Evolutionary conservation across 1,140 invertebrate species (phyloP).

Genomic region (Proctacanthus coquilletti): DNA sequence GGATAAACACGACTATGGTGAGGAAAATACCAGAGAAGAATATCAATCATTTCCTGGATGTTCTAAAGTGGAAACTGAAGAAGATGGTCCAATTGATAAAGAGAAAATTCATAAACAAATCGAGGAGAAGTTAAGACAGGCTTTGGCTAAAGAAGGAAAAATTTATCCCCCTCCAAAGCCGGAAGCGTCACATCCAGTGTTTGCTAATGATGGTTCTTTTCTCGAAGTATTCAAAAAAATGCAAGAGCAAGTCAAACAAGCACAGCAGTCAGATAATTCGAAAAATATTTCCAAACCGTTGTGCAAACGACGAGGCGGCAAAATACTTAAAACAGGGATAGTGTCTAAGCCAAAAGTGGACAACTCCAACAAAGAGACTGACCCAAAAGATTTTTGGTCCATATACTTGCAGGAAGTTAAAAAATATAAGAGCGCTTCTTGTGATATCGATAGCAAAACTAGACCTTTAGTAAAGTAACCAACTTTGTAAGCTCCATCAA

Average conservation of each 20-base stretch:
- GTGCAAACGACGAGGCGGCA: constrained; percentile 71
- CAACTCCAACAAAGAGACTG: constrained; percentile 39
- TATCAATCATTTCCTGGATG: too few species aligned
- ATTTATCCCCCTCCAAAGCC: constrained; percentile 27
- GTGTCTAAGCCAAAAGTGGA: constrained; percentile 67
- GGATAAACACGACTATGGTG: too few species aligned
- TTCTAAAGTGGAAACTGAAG: too few species aligned
- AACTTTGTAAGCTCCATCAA: neutral
- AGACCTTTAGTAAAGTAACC: constrained; percentile 75
- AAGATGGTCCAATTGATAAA: constrained; percentile 26
- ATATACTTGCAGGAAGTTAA: constrained; percentile 85
- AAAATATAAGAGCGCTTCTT: constrained; percentile 78
- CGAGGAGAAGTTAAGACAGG: constrained; percentile 22
- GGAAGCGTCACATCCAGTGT: constrained; percentile 33
- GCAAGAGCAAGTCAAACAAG: constrained; percentile 41
- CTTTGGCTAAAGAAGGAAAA: constrained; percentile 25
- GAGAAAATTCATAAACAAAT: constrained; percentile 28
- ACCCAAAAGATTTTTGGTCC: constrained; percentile 78
- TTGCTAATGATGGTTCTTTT: constrained; percentile 76
- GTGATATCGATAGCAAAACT: constrained; percentile 82
- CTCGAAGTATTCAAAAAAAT: constrained; percentile 81
- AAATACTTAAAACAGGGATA: constrained; percentile 74
- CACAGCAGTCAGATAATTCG: too few species aligned
- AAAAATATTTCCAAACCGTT: too few species aligned
- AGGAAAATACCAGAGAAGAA: too few species aligned